Percentiles rank a stretch among this genome's conserved stretches.
phyloP scores from a whole-genome alignment of 1,140 invertebrate genomes.

The Neodiprion fabricii region DNA sequence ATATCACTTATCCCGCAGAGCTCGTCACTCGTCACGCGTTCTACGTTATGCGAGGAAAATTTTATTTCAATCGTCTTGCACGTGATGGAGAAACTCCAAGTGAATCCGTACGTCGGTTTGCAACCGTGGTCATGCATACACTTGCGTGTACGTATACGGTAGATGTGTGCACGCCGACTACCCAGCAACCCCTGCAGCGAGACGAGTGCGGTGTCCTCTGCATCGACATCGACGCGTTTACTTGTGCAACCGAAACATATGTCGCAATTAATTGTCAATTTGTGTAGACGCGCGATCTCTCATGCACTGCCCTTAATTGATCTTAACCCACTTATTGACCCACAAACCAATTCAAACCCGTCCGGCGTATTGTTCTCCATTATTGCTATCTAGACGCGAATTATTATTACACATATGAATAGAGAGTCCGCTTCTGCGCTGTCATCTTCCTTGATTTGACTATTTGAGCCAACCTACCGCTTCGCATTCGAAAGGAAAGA shows the following conservation, averaged over 20 bases:
- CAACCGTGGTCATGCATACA: background rate
- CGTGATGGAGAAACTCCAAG: constrained; percentile 4
- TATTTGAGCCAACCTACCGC: too few species aligned
- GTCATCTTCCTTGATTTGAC: too few species aligned
- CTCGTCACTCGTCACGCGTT: too few species aligned
- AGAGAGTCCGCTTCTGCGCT: too few species aligned
- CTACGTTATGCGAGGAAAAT: too few species aligned
- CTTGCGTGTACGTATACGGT: background rate
- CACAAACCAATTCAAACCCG: constrained; percentile 1
- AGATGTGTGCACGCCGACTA: too few species aligned
- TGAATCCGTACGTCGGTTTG: background rate
- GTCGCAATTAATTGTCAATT: constrained; percentile 2
- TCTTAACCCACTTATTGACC: constrained; percentile 5
- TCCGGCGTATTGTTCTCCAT: too few species aligned
- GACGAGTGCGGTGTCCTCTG: constrained; percentile 6
- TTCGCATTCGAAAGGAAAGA: too few species aligned
- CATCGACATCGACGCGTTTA: background rate
- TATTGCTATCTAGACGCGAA: too few species aligned
- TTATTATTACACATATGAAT: too few species aligned
- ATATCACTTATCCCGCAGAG: too few species aligned
- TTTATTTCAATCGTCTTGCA: background rate
- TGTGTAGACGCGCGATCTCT: background rate
- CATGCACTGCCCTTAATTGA: constrained; percentile 2
- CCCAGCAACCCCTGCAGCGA: too few species aligned
- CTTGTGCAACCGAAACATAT: background rate